Evolutionary conservation across 2,797 vertebrate species (phyloP), one percentile per base, ranked within the genome.

Genomic region (Apogon hyalosoma): DNA sequence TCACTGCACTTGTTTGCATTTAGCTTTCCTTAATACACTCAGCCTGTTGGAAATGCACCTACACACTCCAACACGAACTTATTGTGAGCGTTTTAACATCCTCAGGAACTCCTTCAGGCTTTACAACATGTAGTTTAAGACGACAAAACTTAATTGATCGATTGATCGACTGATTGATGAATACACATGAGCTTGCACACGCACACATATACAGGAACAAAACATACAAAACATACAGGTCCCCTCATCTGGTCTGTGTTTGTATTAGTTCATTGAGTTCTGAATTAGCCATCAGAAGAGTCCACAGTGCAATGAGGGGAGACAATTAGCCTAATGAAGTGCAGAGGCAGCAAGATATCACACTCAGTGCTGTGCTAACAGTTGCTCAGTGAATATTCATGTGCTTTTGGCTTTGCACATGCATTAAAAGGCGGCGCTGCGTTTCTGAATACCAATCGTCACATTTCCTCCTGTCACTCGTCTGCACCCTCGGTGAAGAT

Each of bases 281-380:
- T 77, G 88, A 88, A 89, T 90, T 82, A 76, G 89, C 80, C 77
- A 82, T 86, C 85, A 66, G 76, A 80, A 80, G 75, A 90, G 88
- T 86, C 86, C 63, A 46, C 83, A 63, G 80, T 69, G 79, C 84
- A 89, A 90, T 47, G 75, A 89, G 74, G 56, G 53, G 66, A 68
- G 87, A 84, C 91, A 94, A 94, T 94, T 94, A 94, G 84, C 82
- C 77, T 92, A 94, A 94, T 93, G 87, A 93, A 87, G 88, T 84
- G 84, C 86, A 84, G 77, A 69, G 75, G 81, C 79, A 81, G 73
- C 78, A 41, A 64, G 69, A 79, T 88, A 90, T 92, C 92, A 90
- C 90, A 92, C 82, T 88, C 86, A 90, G 90, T 90, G 87, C 91
- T 89, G 86, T 87, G 89, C 85, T 86, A 85, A 87, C 88, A 86